phyloP scores from a whole-genome alignment of 2,888 invertebrate species.

The Blomia tropicalis region DNA sequence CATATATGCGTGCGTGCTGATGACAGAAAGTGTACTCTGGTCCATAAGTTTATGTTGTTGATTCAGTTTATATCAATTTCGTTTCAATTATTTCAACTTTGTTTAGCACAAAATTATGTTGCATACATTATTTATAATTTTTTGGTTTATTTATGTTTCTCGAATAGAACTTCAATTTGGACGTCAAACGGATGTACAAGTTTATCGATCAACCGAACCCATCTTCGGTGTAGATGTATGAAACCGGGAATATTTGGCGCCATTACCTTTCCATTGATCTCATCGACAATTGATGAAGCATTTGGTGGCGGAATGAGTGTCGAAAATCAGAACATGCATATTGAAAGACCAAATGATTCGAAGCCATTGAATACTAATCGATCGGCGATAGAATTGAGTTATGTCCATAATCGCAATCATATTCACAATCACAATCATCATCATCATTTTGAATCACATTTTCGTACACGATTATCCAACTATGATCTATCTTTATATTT shows the following conservation, averaged over 20 bases:
- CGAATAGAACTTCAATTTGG: neutral
- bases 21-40: too few species aligned
- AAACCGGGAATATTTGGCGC: conserved; percentile 22
- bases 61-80: too few species aligned
- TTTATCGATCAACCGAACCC: conserved; percentile 3
- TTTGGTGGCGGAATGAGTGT: neutral
- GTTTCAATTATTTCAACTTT: too few species aligned
- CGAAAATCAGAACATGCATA: neutral
- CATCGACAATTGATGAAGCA: neutral
- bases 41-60: too few species aligned
- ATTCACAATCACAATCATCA: neutral
- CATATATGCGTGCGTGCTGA: too few species aligned
- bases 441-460: neutral
- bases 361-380: conserved; percentile 15
- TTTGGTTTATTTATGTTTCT: too few species aligned
- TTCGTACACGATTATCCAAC: neutral
- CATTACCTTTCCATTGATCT: neutral
- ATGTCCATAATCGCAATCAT: neutral
- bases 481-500: conserved; percentile 19
- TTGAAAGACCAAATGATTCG: conserved; percentile 3
- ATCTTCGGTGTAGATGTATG: conserved; percentile 19
- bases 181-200: conserved; percentile 18
- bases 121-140: too few species aligned
- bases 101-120: too few species aligned
- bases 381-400: neutral